Conservation (phyloP, 2,888 invertebrate species). For the Encarsia formosa region DNA sequence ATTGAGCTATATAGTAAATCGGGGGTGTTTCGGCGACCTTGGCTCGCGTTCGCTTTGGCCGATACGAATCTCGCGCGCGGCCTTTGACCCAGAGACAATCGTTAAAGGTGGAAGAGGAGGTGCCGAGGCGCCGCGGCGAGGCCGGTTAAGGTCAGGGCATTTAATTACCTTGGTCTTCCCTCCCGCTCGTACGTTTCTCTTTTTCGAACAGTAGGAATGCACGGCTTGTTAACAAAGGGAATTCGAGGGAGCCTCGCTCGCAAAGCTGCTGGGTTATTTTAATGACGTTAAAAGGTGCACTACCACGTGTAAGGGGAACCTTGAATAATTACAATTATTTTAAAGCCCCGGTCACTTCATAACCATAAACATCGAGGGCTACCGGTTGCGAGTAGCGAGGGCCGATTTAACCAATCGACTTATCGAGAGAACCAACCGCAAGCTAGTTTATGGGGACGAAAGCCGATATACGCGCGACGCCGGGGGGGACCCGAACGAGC, state of each 20-base stretch:
- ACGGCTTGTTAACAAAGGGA: slow-evolving; percentile 28
- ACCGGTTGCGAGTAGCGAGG: no score
- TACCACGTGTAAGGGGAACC: background rate
- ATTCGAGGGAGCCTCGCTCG: slow-evolving; percentile 9
- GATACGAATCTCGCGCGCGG: no score
- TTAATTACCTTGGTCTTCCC: slow-evolving; percentile 23
- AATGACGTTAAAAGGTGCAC: slow-evolving; percentile 18
- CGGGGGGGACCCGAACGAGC: slow-evolving; percentile 13
- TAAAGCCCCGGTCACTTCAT: no score
- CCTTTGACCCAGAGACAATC: no score
- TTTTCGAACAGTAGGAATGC: slow-evolving; percentile 25
- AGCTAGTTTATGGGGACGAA: slow-evolving; percentile 19
- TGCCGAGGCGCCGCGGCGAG: background rate
- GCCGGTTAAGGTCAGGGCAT: slow-evolving; percentile 23
- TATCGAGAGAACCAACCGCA: background rate
- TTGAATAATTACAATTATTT: no score
- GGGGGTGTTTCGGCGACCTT: no score
- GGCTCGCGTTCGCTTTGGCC: no score
- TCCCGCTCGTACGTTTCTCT: background rate
- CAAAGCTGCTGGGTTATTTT: slow-evolving; percentile 16
- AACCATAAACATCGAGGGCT: no score
- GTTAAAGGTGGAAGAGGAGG: no score
- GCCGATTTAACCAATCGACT: no score
- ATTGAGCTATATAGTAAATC: no score
- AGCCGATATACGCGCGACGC: slow-evolving; percentile 17